Conservation (phyloP, 2,888 invertebrate genomes). For the Masnerella sp. region DNA sequence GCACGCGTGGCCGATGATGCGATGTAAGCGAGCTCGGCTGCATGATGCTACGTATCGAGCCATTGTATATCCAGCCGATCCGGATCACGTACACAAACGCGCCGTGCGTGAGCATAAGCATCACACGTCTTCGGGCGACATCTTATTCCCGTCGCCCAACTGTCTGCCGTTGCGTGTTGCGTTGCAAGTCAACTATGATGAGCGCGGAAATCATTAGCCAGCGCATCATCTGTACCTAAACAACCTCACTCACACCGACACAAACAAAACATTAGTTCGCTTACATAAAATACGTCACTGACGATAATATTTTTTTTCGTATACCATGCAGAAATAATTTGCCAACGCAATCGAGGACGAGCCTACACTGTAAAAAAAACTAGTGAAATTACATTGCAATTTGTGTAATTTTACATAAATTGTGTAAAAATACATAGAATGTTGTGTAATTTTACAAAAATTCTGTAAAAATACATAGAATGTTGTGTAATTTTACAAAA, state of each 20-base stretch:
- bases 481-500: too few species aligned
- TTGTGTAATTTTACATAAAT: too few species aligned
- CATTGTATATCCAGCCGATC: conserved; percentile 24
- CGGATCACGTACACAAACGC: conserved; percentile 36
- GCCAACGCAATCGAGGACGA: too few species aligned
- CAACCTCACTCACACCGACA: background rate
- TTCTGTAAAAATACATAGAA: too few species aligned
- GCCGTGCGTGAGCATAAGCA: conserved; percentile 41
- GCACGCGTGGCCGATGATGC: conserved; percentile 26
- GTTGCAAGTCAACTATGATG: conserved; percentile 36
- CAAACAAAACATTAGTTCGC: background rate
- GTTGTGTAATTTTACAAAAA: too few species aligned
- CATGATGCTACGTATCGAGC: conserved; percentile 9
- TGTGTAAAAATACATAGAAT: too few species aligned
- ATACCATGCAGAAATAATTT: too few species aligned
- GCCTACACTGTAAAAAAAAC: too few species aligned
- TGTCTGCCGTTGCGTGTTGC: conserved; percentile 54
- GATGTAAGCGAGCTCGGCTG: conserved; percentile 22
- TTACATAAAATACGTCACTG: conserved; percentile 35
- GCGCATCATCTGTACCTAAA: background rate
- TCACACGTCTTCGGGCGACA: conserved; percentile 46
- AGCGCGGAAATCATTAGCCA: conserved; percentile 30
- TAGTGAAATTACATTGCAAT: too few species aligned
- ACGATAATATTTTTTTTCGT: too few species aligned
- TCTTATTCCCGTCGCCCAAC: conserved; percentile 54